phyloP scores from a whole-genome alignment of 2,113 vertebrate species.

The Sinocyclocheilus anshuiensis region DNA sequence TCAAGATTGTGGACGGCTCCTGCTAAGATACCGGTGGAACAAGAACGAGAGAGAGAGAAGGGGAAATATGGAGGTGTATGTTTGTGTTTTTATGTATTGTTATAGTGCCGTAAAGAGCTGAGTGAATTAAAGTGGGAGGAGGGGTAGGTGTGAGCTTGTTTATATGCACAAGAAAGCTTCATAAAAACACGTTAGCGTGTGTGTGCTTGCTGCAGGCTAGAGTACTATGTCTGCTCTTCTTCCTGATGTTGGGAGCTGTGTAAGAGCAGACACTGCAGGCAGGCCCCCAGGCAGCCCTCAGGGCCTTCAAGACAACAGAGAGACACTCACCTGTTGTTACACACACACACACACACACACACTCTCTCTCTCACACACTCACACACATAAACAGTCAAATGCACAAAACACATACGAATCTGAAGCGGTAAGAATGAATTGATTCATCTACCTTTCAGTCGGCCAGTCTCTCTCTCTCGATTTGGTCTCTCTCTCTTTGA shows the following conservation, averaged over 20 bases:
- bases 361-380: conserved; percentile 46
- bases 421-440: conserved; percentile 29
- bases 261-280: conserved; percentile 75
- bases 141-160: conserved; percentile 36
- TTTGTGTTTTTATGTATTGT: conserved; percentile 32
- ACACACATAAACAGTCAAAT: conserved; percentile 35
- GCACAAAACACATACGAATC: conserved; percentile 28
- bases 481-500: conserved; percentile 32
- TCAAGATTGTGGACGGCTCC: conserved; percentile 12
- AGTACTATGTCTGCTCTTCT: conserved; percentile 68
- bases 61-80: conserved; percentile 5
- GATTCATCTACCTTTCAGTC: conserved; percentile 43
- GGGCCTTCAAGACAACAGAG: conserved; percentile 66
- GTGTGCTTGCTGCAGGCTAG: conserved; percentile 63
- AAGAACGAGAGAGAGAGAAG: not conserved
- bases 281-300: conserved; percentile 72
- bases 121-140: conserved; percentile 33
- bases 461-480: conserved; percentile 18
- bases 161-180: conserved; percentile 39
- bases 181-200: conserved; percentile 29
- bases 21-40: conserved; percentile 9
- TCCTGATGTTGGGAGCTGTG: conserved; percentile 65
- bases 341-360: conserved; percentile 51
- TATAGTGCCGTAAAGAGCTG: conserved; percentile 17
- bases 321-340: conserved; percentile 66